These are phyloP conservation scores for Petromus typicus DNA, from an alignment of 2,113 vertebrate genomes.

Conservation along the genomic window DNA sequence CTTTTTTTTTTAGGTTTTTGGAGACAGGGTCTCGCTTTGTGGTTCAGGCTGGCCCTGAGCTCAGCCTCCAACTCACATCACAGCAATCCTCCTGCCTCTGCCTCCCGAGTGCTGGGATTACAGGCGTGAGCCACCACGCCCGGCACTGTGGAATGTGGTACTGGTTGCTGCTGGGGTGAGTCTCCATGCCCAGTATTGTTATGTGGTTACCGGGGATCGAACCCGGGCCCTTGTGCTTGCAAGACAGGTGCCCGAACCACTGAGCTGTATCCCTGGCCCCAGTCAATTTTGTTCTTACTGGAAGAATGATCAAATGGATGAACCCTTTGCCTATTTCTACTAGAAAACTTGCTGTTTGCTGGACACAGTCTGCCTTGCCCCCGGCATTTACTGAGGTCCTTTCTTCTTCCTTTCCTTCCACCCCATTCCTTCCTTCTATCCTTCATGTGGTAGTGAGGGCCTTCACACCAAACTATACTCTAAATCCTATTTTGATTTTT, in stretches of 20 bases:
- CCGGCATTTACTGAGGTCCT: neutral
- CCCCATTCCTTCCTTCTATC: neutral
- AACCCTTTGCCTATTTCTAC: neutral
- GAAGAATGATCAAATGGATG: neutral
- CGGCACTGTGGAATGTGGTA: too few relatives aligned
- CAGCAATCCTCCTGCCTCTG: neutral
- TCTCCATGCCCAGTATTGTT: too few relatives aligned
- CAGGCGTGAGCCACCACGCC: too few relatives aligned
- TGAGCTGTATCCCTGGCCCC: too few relatives aligned
- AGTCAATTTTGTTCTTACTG: neutral
- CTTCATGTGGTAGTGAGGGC: neutral
- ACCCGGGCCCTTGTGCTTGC: too few relatives aligned
- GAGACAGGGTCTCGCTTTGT: neutral
- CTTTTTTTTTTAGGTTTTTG: neutral
- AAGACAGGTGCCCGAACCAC: too few relatives aligned
- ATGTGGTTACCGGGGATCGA: too few relatives aligned
- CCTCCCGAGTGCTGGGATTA: too few relatives aligned
- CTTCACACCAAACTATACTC: neutral
- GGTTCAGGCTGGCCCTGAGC: neutral
- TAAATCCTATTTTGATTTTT: neutral
- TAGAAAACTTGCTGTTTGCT: neutral
- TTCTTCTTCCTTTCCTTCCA: neutral
- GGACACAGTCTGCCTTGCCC: neutral
- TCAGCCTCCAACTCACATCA: too few relatives aligned
- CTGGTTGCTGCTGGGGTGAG: too few relatives aligned